A percentile compares a stretch with the other conserved stretches of the same genome.
Evolutionary conservation across 2,888 invertebrate species (phyloP).

Genomic region (Andrena haemorrhoa): DNA sequence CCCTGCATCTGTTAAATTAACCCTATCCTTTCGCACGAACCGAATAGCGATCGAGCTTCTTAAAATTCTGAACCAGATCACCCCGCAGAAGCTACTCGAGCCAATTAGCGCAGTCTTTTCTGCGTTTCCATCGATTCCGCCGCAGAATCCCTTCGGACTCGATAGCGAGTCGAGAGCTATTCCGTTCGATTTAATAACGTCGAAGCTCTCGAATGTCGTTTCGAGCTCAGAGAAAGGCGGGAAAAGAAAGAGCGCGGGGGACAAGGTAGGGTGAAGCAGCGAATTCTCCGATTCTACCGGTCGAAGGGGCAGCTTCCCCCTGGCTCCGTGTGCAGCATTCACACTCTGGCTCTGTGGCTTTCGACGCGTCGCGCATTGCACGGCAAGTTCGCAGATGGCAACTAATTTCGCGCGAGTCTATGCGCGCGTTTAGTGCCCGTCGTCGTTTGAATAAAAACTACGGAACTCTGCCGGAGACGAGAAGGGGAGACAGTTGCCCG

Average conservation of each 20-base stretch:
- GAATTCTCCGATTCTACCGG: constrained; percentile 28
- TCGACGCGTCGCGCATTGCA: constrained; percentile 46
- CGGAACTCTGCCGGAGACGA: constrained; percentile 7
- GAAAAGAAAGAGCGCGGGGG: background rate
- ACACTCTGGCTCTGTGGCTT: constrained; percentile 29
- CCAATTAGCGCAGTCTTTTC: constrained; percentile 36
- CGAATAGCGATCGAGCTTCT: background rate
- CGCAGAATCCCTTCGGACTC: background rate
- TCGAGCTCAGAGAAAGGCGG: background rate
- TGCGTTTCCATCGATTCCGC: background rate
- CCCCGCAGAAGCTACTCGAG: background rate
- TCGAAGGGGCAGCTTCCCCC: constrained; percentile 16
- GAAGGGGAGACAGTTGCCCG: constrained; percentile 10
- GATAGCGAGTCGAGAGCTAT: constrained; percentile 3
- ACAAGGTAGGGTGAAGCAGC: constrained; percentile 10
- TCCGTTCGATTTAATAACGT: constrained; percentile 47
- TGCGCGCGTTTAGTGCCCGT: constrained; percentile 18
- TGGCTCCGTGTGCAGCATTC: constrained; percentile 34
- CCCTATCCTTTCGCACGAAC: background rate
- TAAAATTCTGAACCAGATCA: background rate
- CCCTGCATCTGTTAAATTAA: too few species aligned
- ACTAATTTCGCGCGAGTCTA: constrained; percentile 45
- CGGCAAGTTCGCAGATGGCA: constrained; percentile 31
- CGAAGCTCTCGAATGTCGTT: background rate
- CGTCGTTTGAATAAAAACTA: too few species aligned